A percentile compares a stretch with the other conserved stretches of the same genome.
Conservation (phyloP, 2,888 invertebrate genomes). For the Celastrina argiolus region DNA sequence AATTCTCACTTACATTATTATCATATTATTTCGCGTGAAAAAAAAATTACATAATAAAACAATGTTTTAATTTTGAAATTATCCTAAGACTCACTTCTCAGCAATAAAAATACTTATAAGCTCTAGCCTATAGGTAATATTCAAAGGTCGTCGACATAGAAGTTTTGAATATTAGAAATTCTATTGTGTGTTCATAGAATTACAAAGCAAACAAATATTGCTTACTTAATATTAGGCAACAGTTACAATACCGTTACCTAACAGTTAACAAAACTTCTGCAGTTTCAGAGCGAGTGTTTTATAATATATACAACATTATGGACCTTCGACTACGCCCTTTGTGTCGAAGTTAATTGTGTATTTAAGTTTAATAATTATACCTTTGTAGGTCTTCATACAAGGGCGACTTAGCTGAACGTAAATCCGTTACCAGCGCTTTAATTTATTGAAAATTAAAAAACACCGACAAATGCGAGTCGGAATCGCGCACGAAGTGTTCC, state of each 20-base stretch:
- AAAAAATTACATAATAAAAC: too few species aligned
- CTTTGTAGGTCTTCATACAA: slow-evolving; percentile 1
- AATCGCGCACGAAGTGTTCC: too few species aligned
- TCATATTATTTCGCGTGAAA: too few species aligned
- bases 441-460: too few species aligned
- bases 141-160: background rate
- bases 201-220: background rate
- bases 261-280: background rate
- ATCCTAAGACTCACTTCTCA: too few species aligned
- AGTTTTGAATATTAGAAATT: background rate
- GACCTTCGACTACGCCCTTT: background rate
- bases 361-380: background rate
- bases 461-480: too few species aligned
- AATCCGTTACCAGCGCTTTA: background rate
- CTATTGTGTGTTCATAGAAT: too few species aligned
- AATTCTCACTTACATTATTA: too few species aligned
- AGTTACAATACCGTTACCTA: background rate
- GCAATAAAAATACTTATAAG: too few species aligned
- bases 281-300: background rate
- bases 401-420: background rate
- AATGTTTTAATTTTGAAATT: too few species aligned
- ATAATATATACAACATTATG: background rate
- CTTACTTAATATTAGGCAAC: background rate
- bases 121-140: too few species aligned
- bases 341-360: background rate